Conservation (phyloP, 2,113 vertebrate species). For the Takifugu flavidus region DNA sequence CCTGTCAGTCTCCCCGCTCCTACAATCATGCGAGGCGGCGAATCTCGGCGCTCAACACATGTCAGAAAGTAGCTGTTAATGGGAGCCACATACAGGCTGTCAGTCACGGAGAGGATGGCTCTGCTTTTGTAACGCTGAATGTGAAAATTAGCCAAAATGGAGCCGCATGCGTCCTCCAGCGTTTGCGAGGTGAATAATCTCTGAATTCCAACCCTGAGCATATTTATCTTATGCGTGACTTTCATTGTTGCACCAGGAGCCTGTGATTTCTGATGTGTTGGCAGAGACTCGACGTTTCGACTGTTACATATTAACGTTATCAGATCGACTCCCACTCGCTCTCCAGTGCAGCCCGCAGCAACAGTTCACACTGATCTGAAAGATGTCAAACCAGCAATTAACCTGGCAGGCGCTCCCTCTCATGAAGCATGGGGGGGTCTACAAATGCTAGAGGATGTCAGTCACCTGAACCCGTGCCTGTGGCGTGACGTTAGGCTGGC, state of each 20-base stretch:
- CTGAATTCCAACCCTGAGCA: constrained; percentile 2
- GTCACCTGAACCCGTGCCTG: constrained; percentile 1
- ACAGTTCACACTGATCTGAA: constrained; percentile 24
- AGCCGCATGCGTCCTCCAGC: neutral
- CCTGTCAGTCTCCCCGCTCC: constrained; percentile 49
- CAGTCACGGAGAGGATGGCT: constrained; percentile 17
- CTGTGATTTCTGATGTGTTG: neutral
- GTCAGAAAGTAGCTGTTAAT: constrained; percentile 43
- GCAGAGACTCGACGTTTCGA: neutral
- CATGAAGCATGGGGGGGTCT: constrained; percentile 9
- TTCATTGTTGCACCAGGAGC: neutral
- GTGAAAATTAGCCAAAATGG: neutral
- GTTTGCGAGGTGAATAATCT: neutral
- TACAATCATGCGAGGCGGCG: constrained; percentile 36
- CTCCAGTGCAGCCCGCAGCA: constrained; percentile 34
- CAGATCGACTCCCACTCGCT: constrained; percentile 33
- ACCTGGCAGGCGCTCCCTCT: constrained; percentile 25
- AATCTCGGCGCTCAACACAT: constrained; percentile 39
- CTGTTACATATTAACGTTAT: constrained; percentile 26
- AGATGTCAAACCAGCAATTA: constrained; percentile 56
- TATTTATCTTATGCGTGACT: too few species aligned
- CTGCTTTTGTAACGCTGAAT: neutral
- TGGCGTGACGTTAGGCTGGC: constrained; percentile 7
- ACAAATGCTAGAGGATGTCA: neutral
- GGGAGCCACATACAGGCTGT: constrained; percentile 27